phyloP scores from a whole-genome alignment of 2,113 vertebrate species.

The Bubo blakistoni region DNA sequence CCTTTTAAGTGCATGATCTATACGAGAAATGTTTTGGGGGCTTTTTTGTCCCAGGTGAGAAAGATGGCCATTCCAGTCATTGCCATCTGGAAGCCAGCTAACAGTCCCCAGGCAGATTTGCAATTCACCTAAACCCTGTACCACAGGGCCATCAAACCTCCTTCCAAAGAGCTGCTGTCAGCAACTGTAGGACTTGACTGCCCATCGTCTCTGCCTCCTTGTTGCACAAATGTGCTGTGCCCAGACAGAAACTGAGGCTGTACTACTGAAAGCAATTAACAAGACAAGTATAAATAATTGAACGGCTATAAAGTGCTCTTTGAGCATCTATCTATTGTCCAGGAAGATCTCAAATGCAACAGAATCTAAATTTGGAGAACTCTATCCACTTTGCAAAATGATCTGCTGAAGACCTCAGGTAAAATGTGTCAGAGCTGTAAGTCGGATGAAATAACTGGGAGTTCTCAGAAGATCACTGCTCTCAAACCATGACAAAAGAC shows the following conservation, averaged over 20 bases:
- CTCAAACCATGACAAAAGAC: background rate
- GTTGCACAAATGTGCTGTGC: background rate
- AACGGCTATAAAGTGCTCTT: slow-evolving; percentile 59
- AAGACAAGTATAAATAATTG: slow-evolving; percentile 68
- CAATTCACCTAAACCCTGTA: background rate
- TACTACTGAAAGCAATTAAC: slow-evolving; percentile 57
- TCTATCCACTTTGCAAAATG: slow-evolving; percentile 42
- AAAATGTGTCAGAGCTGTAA: background rate
- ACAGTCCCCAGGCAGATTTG: background rate
- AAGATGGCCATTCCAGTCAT: background rate
- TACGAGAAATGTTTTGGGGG: background rate
- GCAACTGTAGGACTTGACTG: background rate
- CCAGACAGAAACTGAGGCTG: background rate
- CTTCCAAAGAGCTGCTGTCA: background rate
- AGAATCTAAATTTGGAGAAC: slow-evolving; percentile 50
- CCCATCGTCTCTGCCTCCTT: background rate
- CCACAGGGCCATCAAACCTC: background rate
- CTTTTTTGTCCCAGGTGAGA: background rate
- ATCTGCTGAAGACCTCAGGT: slow-evolving; percentile 11
- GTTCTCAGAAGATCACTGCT: background rate
- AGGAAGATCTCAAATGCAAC: slow-evolving; percentile 61
- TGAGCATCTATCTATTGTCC: slow-evolving; percentile 23
- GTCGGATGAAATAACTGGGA: background rate
- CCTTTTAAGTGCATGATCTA: background rate
- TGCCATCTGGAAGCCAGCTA: background rate